Evolutionary conservation across 37 sponge, comb jelly and placozoan genomes (phyloP), one percentile per base, ranked within the genome.

Genomic region (Ephydatia muelleri): DNA sequence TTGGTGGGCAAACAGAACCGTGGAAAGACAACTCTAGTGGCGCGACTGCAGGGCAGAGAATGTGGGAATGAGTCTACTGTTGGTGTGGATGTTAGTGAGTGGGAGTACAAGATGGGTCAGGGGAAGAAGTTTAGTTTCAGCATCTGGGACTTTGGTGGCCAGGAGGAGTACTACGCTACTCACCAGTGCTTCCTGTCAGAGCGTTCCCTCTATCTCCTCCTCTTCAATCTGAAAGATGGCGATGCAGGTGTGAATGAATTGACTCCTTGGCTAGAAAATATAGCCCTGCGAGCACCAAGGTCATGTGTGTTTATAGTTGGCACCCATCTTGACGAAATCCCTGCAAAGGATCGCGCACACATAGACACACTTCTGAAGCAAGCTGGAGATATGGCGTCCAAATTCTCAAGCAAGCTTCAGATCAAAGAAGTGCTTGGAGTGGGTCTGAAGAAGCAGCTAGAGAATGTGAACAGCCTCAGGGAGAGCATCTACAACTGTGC

Each of bases 101-200:
- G 95, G 92, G 36, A 65, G 39, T 92, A 57, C 86, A 79, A 39
- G 23, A 91, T 91, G 0, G 68, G 80, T 31, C 38, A 81, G 28
- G 85, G 88, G 0, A 75, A 67, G 37, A 71, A 86, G 19, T 91
- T 94, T 36, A 84, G 79, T 33, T 97, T 97, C 80, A 92, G 93
- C 72, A 95, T 94, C 38, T 97, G 98, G 98, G 98, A 97, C 73
- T 95, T 97, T 82, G 98, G 95, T 37, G 98, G 98, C 1, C 95
- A 95, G 80, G 91, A 94, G 73, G 97, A 94, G 81, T 97, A 94
- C 81, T 97, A 97, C 76, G 98, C 98, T 38, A 95, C 93, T n/a
- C 93, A 95, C 81, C 98, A 97, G 90, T 97, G 98, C 84, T 95
- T 97, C 85, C 74, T 97, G 49, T 90, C 98, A 19, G 77, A 92